Conservation (phyloP, 2,113 vertebrate species). For the Cinclus mexicanus region DNA sequence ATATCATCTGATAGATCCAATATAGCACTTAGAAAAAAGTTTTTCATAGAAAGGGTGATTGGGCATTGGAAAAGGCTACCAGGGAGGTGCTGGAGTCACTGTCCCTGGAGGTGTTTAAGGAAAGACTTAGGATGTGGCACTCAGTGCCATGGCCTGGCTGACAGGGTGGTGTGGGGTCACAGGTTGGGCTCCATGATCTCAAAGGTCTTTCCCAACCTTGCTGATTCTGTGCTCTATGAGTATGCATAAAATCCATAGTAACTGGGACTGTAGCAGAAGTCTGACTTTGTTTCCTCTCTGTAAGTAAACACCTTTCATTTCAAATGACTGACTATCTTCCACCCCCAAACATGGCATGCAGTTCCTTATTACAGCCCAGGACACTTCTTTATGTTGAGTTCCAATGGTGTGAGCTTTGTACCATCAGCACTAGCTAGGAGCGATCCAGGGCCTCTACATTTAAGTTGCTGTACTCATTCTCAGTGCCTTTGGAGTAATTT, state of each 20-base stretch:
- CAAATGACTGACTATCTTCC: not conserved
- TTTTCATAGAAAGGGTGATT: not conserved
- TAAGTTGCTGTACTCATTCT: not conserved
- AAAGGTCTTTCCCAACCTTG: not conserved
- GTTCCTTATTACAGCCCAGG: not conserved
- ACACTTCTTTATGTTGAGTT: not conserved
- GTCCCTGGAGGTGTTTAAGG: not conserved
- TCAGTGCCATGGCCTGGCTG: not conserved
- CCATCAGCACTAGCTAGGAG: not conserved
- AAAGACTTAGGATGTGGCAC: not conserved
- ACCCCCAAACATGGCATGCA: not conserved
- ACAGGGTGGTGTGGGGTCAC: not conserved
- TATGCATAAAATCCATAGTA: not conserved
- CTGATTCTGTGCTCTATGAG: not conserved
- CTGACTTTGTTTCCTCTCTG: not conserved
- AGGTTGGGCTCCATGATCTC: not conserved
- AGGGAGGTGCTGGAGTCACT: not conserved
- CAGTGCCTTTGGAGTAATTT: not conserved
- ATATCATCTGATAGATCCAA: not conserved
- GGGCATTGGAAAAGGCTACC: not conserved
- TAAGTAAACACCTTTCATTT: not conserved
- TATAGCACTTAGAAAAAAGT: not conserved
- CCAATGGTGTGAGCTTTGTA: not conserved
- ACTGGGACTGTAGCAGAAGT: not conserved
- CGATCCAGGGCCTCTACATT: not conserved